Evolutionary conservation across 1,140 invertebrate species (phyloP).

Genomic region (Myzus persicae): DNA sequence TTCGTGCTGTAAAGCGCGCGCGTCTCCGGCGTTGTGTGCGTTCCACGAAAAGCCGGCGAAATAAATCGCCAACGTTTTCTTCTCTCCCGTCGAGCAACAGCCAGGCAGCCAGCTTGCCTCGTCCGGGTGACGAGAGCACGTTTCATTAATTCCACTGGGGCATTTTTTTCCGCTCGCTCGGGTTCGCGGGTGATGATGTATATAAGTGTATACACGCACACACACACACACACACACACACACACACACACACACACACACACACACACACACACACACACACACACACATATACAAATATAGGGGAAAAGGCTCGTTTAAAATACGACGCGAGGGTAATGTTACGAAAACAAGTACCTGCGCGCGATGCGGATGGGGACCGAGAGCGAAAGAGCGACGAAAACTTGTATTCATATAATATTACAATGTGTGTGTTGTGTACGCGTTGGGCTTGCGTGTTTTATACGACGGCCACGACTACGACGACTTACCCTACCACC

Average conservation of each 20-base stretch:
- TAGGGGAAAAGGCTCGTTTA: neutral
- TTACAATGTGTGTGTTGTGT: neutral
- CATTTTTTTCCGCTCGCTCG: neutral
- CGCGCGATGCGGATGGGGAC: neutral
- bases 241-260: no score
- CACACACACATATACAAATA: neutral
- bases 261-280: no score
- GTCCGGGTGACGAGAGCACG: constrained; percentile 23
- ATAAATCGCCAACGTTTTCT: constrained; percentile 5
- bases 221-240: no score
- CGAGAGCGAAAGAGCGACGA: neutral
- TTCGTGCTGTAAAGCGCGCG: neutral
- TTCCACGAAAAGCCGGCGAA: neutral
- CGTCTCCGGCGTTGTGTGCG: neutral
- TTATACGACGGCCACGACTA: neutral
- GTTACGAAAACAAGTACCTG: constrained; percentile 6
- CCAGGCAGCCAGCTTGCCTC: neutral
- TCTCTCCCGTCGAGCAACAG: neutral
- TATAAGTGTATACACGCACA: neutral
- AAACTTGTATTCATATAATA: neutral
- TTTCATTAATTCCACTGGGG: constrained; percentile 31
- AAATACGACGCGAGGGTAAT: constrained; percentile 14
- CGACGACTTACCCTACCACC: neutral
- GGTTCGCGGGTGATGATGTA: neutral
- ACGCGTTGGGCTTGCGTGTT: neutral